phyloP scores from a whole-genome alignment of 2,113 vertebrate species.

The Thomomys bottae region DNA sequence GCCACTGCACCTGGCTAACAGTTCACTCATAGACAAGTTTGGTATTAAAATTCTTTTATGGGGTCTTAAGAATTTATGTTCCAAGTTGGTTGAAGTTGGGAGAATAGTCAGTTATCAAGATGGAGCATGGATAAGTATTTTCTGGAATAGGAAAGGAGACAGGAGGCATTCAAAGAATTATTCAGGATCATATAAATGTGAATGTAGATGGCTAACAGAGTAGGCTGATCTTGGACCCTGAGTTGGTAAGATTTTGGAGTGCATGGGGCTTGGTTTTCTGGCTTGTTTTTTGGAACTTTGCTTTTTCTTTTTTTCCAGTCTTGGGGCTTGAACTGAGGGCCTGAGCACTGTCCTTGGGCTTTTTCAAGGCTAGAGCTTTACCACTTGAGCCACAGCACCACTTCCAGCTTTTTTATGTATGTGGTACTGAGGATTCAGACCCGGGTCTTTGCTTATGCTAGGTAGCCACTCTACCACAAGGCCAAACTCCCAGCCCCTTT shows the following conservation, averaged over 20 bases:
- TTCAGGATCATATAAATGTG: neutral
- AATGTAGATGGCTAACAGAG: neutral
- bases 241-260: neutral
- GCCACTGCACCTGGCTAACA: too few relatives aligned
- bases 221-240: neutral
- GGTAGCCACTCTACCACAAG: too few relatives aligned
- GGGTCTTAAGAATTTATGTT: neutral
- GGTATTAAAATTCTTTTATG: slow-evolving; percentile 8
- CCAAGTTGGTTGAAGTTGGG: slow-evolving; percentile 17
- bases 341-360: too few relatives aligned
- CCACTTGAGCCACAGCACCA: too few relatives aligned
- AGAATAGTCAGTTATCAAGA: neutral
- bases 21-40: neutral
- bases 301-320: too few relatives aligned
- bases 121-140: neutral
- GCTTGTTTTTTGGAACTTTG: neutral
- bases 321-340: too few relatives aligned
- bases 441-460: too few relatives aligned
- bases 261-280: neutral
- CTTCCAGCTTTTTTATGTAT: too few relatives aligned
- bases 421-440: too few relatives aligned
- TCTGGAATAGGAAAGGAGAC: neutral
- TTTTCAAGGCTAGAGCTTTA: too few relatives aligned
- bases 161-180: neutral
- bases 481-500: too few relatives aligned